Base-by-base conservation (phyloP, 2,888 invertebrate species). In the Melipona beecheii region DNA sequence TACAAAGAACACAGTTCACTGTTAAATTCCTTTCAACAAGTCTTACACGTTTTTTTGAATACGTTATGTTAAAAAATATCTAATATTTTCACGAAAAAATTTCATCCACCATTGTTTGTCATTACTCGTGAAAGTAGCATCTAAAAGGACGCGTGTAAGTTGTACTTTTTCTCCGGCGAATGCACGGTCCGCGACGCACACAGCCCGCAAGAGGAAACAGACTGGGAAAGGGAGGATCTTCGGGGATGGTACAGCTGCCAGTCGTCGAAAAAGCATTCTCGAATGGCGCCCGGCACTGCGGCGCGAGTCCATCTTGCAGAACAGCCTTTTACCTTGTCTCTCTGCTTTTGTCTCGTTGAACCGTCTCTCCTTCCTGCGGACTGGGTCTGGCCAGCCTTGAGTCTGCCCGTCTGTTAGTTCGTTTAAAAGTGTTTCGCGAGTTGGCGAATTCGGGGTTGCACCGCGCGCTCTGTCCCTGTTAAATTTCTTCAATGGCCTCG, bases 401-500 rank as follows among this genome's bases (percentile, higher is more conserved):
- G 19, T 58, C 81, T 81, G 84, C 84, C 70, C 70, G 83, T 77
- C 84, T 84, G 68, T 90, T 90, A 86, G 89, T 87, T 88, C 84
- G 86, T 88, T 90, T 91, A 90, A 88, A 84, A 85, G 90, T 89
- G 86, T 86, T 84, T 81, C 81, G 77, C 85, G 86, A 86, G 82
- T 89, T 85, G 84, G 83, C 78, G 83, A 70, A 83, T 75, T 68
- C 76, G 64, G 43, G 43, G 72, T 62, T 80, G 78, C 77, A 75
- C 65, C 72, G 76, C 62, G 36, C 77, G 60, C 31, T 43, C 43
- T 62, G 81, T 70, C 68, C 58, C 86, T 74, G 87, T 84, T 89
- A 92, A 92, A 90, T 91, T 92, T 87, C 87, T 90, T 89, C 83
- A 86, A 91, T 87, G 87, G 83, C 75, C 43, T 78, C 78, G 0